Conservation (phyloP, 2,797 vertebrate genomes). For the Lophotriccus pileatus region DNA sequence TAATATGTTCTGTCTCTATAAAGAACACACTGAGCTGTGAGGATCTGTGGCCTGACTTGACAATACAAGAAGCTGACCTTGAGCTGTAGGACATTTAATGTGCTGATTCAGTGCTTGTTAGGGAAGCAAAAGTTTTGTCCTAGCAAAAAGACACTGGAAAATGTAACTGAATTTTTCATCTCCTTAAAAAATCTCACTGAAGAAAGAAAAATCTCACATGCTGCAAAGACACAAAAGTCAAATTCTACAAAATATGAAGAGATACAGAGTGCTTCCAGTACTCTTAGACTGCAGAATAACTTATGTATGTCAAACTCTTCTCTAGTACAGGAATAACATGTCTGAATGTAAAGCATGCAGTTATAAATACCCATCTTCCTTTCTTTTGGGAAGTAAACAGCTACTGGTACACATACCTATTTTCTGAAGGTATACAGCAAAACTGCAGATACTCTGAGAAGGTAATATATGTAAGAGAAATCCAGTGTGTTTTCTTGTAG, state of each 20-base stretch:
- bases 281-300: neutral
- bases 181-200: neutral
- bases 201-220: neutral
- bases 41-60: neutral
- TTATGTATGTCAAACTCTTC: neutral
- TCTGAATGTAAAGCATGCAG: neutral
- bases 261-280: neutral
- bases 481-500: neutral
- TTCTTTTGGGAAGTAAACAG: neutral
- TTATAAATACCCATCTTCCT: neutral
- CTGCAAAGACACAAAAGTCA: neutral
- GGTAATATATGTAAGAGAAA: neutral
- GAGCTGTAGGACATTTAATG: neutral
- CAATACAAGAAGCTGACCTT: neutral
- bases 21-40: neutral
- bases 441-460: neutral
- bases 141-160: neutral
- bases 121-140: neutral
- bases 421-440: neutral
- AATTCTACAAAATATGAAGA: neutral
- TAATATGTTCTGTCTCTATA: neutral
- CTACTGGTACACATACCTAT: neutral
- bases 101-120: neutral
- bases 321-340: neutral
- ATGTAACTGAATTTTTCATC: neutral